Base-by-base conservation (phyloP, 2,113 vertebrate species). In the Dolichallabes microphthalmus region DNA sequence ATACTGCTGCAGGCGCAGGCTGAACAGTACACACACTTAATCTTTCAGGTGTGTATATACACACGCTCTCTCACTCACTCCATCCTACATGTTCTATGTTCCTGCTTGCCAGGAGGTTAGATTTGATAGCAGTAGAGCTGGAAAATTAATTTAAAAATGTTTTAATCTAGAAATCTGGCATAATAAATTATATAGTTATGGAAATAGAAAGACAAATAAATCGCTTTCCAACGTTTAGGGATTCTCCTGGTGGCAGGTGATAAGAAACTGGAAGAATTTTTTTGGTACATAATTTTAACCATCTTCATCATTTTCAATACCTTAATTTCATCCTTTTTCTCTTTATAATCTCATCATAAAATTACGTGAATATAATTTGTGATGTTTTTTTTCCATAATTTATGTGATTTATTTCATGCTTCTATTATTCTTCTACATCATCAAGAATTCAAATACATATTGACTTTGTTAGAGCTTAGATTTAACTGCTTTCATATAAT, bases 1-100 rank as follows among this genome's bases (percentile, higher is more conserved):
- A 93, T 97, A 7, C 94, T 99, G 82, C 94, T 99, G 89, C 97
- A 98, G 90, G 97, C 96, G 22, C 96, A 99, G 53, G 96, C 96
- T 0, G 97, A 97, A 68, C 96, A 98, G 90, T 96, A 97, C 90
- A 97, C 94, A 88, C 96, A 94, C 7, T 93, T 99, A 52, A 93
- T 97, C 53, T 99, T 98, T 87, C 97, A 99, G 97, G 98, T 98
- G 91, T 8, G 80, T 27, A 66, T n/a, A 10, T 63, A 25, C n/a
- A 63, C 30, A 2, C 61, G 63, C n/a, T 58, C 17, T 79, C 25
- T 30, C 30, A 77, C 22, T 53, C 45, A 45, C 45, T 45, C 8
- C 7, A 8, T 8, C 32, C 12, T 7, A 57, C 57, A 71, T 27
- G 17, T 0, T 13, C 68, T 45, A 22, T 25, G 20, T 4, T 22